Evolutionary conservation across 2,113 vertebrate species (phyloP).

Genomic region (Lasiurus cinereus): DNA sequence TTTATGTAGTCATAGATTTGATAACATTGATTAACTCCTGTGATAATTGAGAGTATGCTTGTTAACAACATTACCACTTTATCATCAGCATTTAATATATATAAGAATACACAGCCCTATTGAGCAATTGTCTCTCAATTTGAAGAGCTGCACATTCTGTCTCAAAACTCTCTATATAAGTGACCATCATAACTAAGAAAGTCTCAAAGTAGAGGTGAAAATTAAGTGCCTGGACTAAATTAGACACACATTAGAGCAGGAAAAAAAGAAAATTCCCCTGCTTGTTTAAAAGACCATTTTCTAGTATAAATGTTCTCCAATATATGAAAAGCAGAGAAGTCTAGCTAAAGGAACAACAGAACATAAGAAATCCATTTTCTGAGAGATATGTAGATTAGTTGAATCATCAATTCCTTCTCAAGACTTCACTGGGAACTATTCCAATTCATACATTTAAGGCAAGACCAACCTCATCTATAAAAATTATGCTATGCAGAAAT

Average conservation of each 20-base stretch:
- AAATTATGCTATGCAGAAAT: background rate
- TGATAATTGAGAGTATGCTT: background rate
- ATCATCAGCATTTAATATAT: background rate
- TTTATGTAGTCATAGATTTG: slow-evolving; percentile 8
- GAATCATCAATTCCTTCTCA: background rate
- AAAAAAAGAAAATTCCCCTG: background rate
- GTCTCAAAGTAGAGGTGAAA: background rate
- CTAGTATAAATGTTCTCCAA: slow-evolving; percentile 4
- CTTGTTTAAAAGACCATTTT: background rate
- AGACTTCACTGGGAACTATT: background rate
- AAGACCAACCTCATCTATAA: background rate
- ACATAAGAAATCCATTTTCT: background rate
- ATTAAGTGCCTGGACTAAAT: background rate
- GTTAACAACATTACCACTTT: background rate
- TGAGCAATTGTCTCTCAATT: background rate
- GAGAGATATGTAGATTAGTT: background rate
- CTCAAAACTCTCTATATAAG: background rate
- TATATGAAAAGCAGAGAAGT: background rate
- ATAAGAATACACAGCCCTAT: background rate
- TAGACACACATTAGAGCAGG: background rate
- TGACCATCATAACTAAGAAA: background rate
- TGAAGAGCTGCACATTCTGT: background rate
- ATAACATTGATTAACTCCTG: background rate
- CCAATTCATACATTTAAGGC: background rate
- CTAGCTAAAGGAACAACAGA: background rate